These are phyloP conservation scores for Cossypha niveicapilla DNA, from an alignment of 2,797 vertebrate genomes.

Conservation along the genomic window DNA sequence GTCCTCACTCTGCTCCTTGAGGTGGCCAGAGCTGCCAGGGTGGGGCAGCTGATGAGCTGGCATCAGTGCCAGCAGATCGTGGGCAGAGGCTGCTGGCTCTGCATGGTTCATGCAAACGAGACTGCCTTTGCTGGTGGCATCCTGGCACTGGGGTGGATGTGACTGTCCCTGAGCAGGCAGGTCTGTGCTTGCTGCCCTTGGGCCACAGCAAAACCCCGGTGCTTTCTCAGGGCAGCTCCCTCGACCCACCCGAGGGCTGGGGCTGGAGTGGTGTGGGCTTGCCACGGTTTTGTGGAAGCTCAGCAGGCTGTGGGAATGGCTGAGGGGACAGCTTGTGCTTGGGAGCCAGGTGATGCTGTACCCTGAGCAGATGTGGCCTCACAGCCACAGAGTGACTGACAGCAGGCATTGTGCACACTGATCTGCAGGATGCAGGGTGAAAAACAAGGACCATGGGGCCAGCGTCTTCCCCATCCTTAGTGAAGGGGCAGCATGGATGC, in stretches of 20 bases:
- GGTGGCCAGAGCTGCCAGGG: not conserved
- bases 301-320: not conserved
- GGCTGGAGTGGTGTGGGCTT: not conserved
- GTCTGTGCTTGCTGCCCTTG: not conserved
- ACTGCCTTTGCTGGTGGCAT: not conserved
- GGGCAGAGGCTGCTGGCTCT: not conserved
- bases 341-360: not conserved
- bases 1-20: not conserved
- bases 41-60: not conserved
- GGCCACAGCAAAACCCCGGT: not conserved
- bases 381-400: not conserved
- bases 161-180: not conserved
- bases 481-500: not conserved
- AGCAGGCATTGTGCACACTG: not conserved
- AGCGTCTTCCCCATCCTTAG: rapidly evolving
- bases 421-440: not conserved
- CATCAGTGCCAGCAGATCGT: not conserved
- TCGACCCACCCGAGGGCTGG: rapidly evolving
- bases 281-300: rapidly evolving
- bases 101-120: rapidly evolving
- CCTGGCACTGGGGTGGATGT: not conserved
- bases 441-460: not conserved
- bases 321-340: not conserved
- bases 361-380: rapidly evolving
- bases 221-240: not conserved